phyloP scores from a whole-genome alignment of 2,888 invertebrate genomes.

The Cotesia congregata region DNA sequence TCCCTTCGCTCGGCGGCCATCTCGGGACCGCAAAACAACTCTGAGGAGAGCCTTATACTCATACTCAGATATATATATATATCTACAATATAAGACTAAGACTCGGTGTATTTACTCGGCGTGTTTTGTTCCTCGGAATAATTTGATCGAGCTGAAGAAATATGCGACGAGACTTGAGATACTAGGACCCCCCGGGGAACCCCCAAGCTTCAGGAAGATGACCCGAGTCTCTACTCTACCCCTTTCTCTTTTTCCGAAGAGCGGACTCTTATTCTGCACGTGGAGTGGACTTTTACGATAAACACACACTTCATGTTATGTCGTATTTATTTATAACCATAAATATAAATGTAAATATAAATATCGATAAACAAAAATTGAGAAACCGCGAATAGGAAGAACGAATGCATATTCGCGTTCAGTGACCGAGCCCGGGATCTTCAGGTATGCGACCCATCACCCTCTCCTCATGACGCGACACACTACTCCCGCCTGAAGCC shows the following conservation, averaged over 20 bases:
- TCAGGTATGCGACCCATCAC: conserved; percentile 37
- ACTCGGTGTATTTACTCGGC: conserved; percentile 49
- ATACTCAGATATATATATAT: too few species aligned
- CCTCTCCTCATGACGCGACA: conserved; percentile 31
- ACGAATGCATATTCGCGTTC: conserved; percentile 31
- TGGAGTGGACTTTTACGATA: conserved; percentile 1
- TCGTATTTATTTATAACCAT: neutral
- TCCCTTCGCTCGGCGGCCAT: conserved; percentile 33
- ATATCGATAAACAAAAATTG: neutral
- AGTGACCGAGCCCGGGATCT: conserved; percentile 23
- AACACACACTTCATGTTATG: neutral
- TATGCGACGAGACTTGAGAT: conserved; percentile 59
- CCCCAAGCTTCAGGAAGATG: conserved; percentile 34
- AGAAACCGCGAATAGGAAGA: neutral
- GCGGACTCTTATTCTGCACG: neutral
- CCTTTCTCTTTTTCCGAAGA: neutral
- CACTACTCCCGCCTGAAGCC: conserved; percentile 18
- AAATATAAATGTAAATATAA: neutral
- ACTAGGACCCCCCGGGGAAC: conserved; percentile 51
- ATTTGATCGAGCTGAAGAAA: conserved; percentile 58
- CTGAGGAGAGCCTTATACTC: too few species aligned
- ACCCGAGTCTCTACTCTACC: neutral
- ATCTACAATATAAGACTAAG: neutral
- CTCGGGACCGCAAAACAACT: conserved; percentile 19
- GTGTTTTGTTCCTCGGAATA: conserved; percentile 59